Evolutionary conservation across 2,113 vertebrate genomes (phyloP).

Genomic region (Amia ocellicauda): DNA sequence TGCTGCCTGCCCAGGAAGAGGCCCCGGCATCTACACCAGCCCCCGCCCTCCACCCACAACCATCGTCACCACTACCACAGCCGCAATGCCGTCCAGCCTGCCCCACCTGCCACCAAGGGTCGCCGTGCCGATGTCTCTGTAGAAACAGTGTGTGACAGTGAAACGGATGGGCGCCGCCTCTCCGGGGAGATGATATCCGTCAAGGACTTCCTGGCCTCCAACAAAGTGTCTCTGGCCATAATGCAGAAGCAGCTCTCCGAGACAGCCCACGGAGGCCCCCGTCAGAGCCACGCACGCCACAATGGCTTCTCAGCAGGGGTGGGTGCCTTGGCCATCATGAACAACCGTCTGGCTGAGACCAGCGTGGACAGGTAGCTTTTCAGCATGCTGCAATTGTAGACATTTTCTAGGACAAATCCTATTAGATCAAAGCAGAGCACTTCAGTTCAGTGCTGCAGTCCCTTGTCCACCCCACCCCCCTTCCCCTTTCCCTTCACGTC

Average conservation of each 20-base stretch:
- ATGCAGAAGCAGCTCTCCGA: slow-evolving; percentile 27
- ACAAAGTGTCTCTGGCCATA: slow-evolving; percentile 23
- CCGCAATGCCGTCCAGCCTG: slow-evolving; percentile 20
- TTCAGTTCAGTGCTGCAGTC: no score
- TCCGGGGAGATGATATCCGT: slow-evolving; percentile 19
- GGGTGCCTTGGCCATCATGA: slow-evolving; percentile 27
- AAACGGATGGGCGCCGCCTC: not conserved
- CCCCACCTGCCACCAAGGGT: slow-evolving; percentile 18
- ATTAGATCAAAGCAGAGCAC: no score
- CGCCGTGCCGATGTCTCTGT: slow-evolving; percentile 31
- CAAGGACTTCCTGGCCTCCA: slow-evolving; percentile 25
- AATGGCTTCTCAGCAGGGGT: slow-evolving; percentile 12
- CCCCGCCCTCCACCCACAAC: no score
- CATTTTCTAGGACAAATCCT: no score
- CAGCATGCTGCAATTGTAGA: no score
- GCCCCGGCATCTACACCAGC: not conserved
- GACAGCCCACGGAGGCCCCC: slow-evolving; percentile 1
- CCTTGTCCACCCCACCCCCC: no score
- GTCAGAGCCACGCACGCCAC: not conserved
- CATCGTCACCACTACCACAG: not conserved
- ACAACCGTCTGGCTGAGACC: slow-evolving; percentile 29
- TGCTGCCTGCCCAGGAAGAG: not conserved
- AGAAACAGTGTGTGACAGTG: slow-evolving; percentile 34
- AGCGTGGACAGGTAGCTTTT: slow-evolving; percentile 16
- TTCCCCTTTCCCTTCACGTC: no score